Evolutionary conservation across 2,888 invertebrate genomes (phyloP), one percentile per base, ranked within the genome.

Genomic region (Acrobasis repandana): DNA sequence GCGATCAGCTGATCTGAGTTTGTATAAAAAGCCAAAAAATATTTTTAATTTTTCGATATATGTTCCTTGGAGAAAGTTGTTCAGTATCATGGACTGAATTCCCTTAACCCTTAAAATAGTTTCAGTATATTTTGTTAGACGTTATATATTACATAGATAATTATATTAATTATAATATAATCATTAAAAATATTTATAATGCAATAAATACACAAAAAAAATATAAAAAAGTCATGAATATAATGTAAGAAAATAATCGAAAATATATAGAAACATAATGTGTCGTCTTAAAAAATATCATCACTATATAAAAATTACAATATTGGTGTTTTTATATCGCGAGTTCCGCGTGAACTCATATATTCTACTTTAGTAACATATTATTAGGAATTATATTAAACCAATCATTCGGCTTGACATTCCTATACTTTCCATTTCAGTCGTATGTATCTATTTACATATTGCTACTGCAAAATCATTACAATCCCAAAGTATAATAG

Each of bases 321-420:
- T 65, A 74, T 74, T 77, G 74, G 72, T 76, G 74, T 75, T 72
- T 65, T 67, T 58, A 67, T 73, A 66, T 56, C 64, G 63, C 62
- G 59, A 58, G 58, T 60, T 59, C 66, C 59, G 57, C 50, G 54
- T 36, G 56, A 63, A 46, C 43, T 61, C 57, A 48, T 58, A 61
- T 51, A 50, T 52, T 63, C 46, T 58, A 63, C 52, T 54, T 50
- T 60, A 62, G 50, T 60, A 49, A 56, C 20, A 60, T 58, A 60
- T 47, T 58, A 20, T 58, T 56, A 50, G 54, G 33, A 63, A 38
- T 58, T 57, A 16, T 28, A 28, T 28, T 36, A 36, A 52, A n/a
- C 16, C 36, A 16, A 52, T 18, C 52, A 34, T 36, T 52, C 16
- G 15, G 15, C 36, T 16, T 16, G n/a, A 15, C 10, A 20, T n/a